phyloP scores from a whole-genome alignment of 1,140 invertebrate genomes.

The Meteorus sp. region DNA sequence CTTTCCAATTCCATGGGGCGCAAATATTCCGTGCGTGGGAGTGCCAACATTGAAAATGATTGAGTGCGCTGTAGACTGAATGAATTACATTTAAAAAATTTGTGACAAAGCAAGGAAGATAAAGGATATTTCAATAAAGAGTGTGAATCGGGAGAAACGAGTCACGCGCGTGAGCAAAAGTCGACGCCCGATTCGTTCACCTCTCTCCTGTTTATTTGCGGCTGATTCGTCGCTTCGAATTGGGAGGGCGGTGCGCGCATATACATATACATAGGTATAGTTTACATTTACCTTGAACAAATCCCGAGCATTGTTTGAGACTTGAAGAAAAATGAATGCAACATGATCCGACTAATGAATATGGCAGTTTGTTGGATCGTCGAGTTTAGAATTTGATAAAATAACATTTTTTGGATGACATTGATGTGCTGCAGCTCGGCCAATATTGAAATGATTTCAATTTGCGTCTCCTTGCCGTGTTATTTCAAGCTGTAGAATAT shows the following conservation, averaged over 20 bases:
- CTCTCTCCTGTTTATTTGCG: slow-evolving; percentile 47
- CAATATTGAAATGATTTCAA: too few species aligned
- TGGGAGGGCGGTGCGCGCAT: slow-evolving; percentile 56
- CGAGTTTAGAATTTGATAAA: neutral
- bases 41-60: too few species aligned
- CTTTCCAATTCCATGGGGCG: too few species aligned
- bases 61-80: too few species aligned
- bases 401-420: too few species aligned
- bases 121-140: too few species aligned
- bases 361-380: neutral
- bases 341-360: neutral
- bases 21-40: too few species aligned
- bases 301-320: slow-evolving; percentile 20
- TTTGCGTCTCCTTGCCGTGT: too few species aligned
- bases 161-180: slow-evolving; percentile 19
- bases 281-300: slow-evolving; percentile 52
- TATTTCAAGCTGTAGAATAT: too few species aligned
- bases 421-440: too few species aligned
- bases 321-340: neutral
- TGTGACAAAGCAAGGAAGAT: too few species aligned
- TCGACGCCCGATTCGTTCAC: slow-evolving; percentile 52
- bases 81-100: too few species aligned
- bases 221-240: slow-evolving; percentile 51
- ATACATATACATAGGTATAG: slow-evolving; percentile 50
- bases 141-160: neutral